Conservation (phyloP, 2,797 vertebrate genomes). For the Poeciliopsis gracilis region DNA sequence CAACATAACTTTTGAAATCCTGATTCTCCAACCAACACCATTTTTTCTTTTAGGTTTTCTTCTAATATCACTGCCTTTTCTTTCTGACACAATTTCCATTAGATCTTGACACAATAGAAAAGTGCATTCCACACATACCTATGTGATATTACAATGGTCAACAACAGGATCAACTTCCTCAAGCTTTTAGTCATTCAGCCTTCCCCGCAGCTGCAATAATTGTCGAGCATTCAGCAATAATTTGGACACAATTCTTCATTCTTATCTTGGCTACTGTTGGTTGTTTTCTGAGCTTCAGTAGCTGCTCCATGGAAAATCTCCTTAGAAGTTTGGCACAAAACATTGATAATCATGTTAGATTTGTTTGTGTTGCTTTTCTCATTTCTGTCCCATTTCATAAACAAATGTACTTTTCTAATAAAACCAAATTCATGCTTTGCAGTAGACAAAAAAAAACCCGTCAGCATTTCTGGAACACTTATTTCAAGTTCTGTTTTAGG, state of each 20-base stretch:
- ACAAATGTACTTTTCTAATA: neutral
- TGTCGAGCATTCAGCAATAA: conserved; percentile 13
- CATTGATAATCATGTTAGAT: neutral
- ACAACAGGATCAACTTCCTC: conserved; percentile 51
- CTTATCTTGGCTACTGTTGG: neutral
- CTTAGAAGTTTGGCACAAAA: neutral
- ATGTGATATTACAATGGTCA: conserved; percentile 53
- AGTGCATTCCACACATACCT: conserved; percentile 63
- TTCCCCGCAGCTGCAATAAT: conserved; percentile 25
- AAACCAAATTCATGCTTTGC: neutral
- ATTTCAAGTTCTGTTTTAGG: neutral
- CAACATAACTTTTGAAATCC: neutral
- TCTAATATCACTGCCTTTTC: conserved; percentile 29
- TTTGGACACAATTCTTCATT: conserved; percentile 1
- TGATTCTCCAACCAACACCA: neutral
- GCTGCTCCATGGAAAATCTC: neutral
- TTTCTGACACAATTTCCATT: conserved; percentile 33
- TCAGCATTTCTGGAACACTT: neutral
- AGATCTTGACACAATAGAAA: conserved; percentile 57
- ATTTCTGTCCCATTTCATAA: neutral
- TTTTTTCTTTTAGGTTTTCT: conserved; percentile 8
- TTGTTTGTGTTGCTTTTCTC: neutral
- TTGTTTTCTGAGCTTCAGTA: neutral
- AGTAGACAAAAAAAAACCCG: neutral
- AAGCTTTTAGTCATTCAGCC: conserved; percentile 37